Percentiles rank a stretch among this genome's conserved stretches.
Evolutionary conservation across 2,888 invertebrate species (phyloP).

Genomic region (Sarcophaga variegata): DNA sequence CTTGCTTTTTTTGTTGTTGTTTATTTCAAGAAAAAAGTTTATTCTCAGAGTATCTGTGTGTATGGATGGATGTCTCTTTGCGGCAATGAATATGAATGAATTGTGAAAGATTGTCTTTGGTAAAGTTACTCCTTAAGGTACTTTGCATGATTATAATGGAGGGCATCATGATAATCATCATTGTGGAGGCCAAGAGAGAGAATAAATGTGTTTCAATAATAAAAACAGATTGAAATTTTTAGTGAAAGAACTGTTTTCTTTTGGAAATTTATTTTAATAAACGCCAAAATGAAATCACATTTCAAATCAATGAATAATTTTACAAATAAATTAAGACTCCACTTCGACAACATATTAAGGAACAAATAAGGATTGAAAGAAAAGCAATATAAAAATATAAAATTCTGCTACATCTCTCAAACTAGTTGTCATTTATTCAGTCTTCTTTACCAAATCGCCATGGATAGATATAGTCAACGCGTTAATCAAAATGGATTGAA

Average conservation of each 20-base stretch:
- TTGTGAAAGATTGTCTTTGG: slow-evolving; percentile 57
- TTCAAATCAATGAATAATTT: slow-evolving; percentile 11
- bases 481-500: too few species aligned
- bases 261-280: slow-evolving; percentile 20
- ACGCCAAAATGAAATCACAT: slow-evolving; percentile 17
- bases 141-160: slow-evolving; percentile 1
- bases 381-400: too few species aligned
- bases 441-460: too few species aligned
- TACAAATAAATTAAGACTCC: neutral
- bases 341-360: too few species aligned
- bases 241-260: neutral
- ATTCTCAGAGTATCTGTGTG: slow-evolving; percentile 13
- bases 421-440: too few species aligned
- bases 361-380: too few species aligned
- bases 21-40: slow-evolving; percentile 21
- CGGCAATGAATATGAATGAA: slow-evolving; percentile 46
- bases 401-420: too few species aligned
- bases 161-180: slow-evolving; percentile 11
- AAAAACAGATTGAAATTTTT: slow-evolving; percentile 41
- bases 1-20: slow-evolving; percentile 34
- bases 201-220: slow-evolving; percentile 33
- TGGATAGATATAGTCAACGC: too few species aligned
- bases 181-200: neutral
- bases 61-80: neutral
- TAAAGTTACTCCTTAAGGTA: slow-evolving; percentile 64